A percentile compares a stretch with the other conserved stretches of the same genome.
phyloP scores from a whole-genome alignment of 1,140 invertebrate species.

The Protaetia brevitarsis region DNA sequence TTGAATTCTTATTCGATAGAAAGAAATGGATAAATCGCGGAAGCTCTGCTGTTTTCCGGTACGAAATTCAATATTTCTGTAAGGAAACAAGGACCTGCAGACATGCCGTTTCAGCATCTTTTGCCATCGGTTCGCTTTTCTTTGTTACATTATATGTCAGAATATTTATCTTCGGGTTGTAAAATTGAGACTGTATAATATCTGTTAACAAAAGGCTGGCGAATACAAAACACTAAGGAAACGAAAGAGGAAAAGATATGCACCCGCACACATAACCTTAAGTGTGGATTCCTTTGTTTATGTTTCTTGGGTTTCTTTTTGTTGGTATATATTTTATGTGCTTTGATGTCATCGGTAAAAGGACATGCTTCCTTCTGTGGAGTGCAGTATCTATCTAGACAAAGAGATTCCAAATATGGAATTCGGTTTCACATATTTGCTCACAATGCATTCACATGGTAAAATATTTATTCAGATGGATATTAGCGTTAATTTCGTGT shows the following conservation, averaged over 20 bases:
- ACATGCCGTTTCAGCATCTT: background rate
- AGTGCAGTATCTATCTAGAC: too few relatives aligned
- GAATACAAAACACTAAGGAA: background rate
- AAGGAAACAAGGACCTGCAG: background rate
- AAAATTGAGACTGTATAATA: conserved; percentile 3
- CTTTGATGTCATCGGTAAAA: background rate
- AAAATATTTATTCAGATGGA: too few relatives aligned
- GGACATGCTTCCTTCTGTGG: background rate
- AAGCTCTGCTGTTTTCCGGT: background rate
- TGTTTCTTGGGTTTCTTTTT: background rate
- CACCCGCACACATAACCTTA: background rate
- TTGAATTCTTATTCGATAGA: too few relatives aligned
- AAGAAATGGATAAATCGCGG: too few relatives aligned
- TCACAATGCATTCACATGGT: too few relatives aligned
- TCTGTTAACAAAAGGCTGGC: background rate
- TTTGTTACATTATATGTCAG: background rate
- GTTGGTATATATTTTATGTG: too few relatives aligned
- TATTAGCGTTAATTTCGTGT: too few relatives aligned
- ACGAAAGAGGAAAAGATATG: background rate
- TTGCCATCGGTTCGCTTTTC: background rate
- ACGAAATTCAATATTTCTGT: background rate
- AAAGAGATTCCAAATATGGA: background rate
- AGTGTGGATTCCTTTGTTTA: background rate
- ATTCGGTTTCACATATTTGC: too few relatives aligned
- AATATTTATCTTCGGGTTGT: background rate